phyloP scores from a whole-genome alignment of 2,113 vertebrate species.

The Haemorhous mexicanus region DNA sequence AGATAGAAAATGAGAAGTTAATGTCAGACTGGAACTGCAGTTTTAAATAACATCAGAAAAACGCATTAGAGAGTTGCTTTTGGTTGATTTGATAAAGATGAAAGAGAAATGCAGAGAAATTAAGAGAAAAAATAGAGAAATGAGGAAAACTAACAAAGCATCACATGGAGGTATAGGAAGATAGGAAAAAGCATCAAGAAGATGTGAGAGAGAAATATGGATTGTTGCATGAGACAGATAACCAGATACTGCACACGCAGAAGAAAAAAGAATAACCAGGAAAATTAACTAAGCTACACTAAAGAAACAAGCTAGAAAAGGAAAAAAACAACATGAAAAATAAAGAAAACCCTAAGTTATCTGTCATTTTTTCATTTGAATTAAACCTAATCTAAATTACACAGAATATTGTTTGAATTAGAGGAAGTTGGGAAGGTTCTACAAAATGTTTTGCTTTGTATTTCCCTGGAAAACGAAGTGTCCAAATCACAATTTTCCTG shows the following conservation, averaged over 20 bases:
- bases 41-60: neutral
- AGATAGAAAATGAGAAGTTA: neutral
- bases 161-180: neutral
- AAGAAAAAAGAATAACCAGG: neutral
- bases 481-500: neutral
- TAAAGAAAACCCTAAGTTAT: neutral
- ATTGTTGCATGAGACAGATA: neutral
- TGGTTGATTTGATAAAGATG: neutral
- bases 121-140: neutral
- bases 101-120: neutral
- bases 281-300: neutral
- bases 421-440: neutral
- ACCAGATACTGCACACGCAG: neutral
- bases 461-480: neutral
- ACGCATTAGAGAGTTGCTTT: neutral
- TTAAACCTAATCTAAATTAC: neutral
- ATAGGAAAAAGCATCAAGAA: neutral
- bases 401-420: neutral
- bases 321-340: neutral
- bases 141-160: neutral
- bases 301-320: neutral
- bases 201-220: neutral
- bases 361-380: neutral
- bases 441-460: neutral
- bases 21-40: neutral